A percentile compares a stretch with the other conserved stretches of the same genome.
These are phyloP conservation scores for Zophobas morio DNA, from an alignment of 1,140 invertebrate genomes.

Conservation along the genomic window DNA sequence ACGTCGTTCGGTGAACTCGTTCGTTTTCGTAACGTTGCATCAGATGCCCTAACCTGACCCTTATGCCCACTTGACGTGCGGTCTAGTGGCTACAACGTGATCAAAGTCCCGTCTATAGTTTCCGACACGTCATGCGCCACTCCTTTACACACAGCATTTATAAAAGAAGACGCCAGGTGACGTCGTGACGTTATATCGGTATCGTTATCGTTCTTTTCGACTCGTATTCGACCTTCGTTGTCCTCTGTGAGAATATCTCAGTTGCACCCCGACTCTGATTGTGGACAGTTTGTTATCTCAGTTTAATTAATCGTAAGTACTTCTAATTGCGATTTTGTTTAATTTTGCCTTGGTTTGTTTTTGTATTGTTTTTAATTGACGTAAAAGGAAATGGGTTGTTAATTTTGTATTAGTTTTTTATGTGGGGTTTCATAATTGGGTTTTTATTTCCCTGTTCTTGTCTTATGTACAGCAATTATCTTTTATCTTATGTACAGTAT, in stretches of 20 bases:
- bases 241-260: constrained; percentile 35
- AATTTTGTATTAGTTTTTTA: too few relatives aligned
- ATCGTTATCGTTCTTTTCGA: background rate
- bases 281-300: background rate
- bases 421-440: too few relatives aligned
- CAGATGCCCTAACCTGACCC: background rate
- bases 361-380: background rate
- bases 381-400: too few relatives aligned
- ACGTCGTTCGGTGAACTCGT: too few relatives aligned
- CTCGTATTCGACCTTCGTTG: constrained; percentile 17
- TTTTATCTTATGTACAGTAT: too few relatives aligned
- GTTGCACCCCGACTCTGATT: constrained; percentile 21
- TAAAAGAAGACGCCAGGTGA: constrained; percentile 5
- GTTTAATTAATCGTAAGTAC: constrained; percentile 22
- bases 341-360: background rate
- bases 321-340: background rate
- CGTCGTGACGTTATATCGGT: constrained; percentile 9
- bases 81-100: background rate
- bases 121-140: constrained; percentile 13
- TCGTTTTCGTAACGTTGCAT: background rate
- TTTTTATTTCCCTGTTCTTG: too few relatives aligned
- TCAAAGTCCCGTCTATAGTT: constrained; percentile 2
- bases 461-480: too few relatives aligned
- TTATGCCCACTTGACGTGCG: background rate
- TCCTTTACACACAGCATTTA: background rate